A percentile compares a stretch with the other conserved stretches of the same genome.
These are phyloP conservation scores for Vollenhovia emeryi DNA, from an alignment of 1,140 invertebrate species.

Conservation along the genomic window DNA sequence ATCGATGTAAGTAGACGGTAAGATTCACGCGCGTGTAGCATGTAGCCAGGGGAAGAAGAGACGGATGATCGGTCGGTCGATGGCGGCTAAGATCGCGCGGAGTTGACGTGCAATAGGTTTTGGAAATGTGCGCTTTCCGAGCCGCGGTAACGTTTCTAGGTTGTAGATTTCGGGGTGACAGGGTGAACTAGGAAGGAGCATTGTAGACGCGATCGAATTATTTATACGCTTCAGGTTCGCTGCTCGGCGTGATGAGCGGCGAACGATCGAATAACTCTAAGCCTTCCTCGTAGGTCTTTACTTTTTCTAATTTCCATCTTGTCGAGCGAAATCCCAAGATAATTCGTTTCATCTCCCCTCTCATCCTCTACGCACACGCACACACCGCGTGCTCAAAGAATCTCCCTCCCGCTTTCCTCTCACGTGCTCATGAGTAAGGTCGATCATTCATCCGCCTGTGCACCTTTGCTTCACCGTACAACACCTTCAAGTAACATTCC, in stretches of 20 bases:
- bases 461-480: constrained; percentile 30
- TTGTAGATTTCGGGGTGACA: constrained; percentile 61
- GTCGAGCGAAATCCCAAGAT: background rate
- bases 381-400: constrained; percentile 8
- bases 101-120: constrained; percentile 26
- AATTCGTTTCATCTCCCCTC: constrained; percentile 21
- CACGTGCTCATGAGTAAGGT: background rate
- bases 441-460: constrained; percentile 30
- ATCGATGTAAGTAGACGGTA: constrained; percentile 49
- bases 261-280: constrained; percentile 52
- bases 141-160: constrained; percentile 19
- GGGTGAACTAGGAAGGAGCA: constrained; percentile 56
- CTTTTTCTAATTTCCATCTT: constrained; percentile 23
- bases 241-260: constrained; percentile 16
- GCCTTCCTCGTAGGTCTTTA: constrained; percentile 16
- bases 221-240: constrained; percentile 67
- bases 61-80: constrained; percentile 10
- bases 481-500: constrained; percentile 69
- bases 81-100: background rate
- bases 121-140: background rate
- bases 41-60: constrained; percentile 42
- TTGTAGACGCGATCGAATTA: constrained; percentile 59
- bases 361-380: constrained; percentile 3
- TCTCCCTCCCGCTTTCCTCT: constrained; percentile 2
- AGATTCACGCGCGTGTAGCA: constrained; percentile 13